Base-by-base conservation (phyloP, 1,140 invertebrate genomes). In the Oedothorax gibbosus region DNA sequence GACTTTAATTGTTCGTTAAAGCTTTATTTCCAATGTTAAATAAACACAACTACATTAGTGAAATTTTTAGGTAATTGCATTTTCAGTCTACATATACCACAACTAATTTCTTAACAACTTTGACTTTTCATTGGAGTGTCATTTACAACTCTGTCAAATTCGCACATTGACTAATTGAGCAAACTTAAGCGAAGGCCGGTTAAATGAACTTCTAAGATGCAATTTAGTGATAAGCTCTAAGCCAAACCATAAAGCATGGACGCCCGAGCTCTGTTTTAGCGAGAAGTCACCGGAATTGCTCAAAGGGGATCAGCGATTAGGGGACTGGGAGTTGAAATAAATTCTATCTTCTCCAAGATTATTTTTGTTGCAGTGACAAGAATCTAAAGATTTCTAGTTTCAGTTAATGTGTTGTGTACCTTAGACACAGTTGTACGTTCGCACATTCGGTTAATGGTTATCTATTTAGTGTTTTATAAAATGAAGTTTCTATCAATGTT, bases 161-260 rank as follows among this genome's bases (percentile, higher is more conserved):
- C 35, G 2, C 35, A 35, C 1, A 35, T 5, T 35, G 35, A 73
- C 73, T 69, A 51, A 64, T 72, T 73, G 68, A 57, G 64, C 49
- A 71, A 73, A 51, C 56, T 20, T 51, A 54, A 82, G 78, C 71
- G 69, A 57, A 53, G 20, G 7, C 35, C 15, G 35, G 62, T 82
- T 82, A 57, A 82, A 73, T 82, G 69, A 82, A 56, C 53, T 69
- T 69, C 66, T 80, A 60, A 82, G 79, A 57, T 21, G n/a, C n/a
- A 80, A 51, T 80, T 80, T 51, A 71, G 54, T 69, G 78, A 80
- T 71, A 71, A 80, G 78, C 51, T 71, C 35, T 11, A 56, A 60
- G 66, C 66, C 78, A 56, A 53, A 77, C 75, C 60, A 77, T 77
- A 77, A 77, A 77, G 57, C 72, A 75, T 57, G 21, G 35, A 75